Evolutionary conservation across 2,797 vertebrate genomes (phyloP).

Genomic region (Margarornis squamiger): DNA sequence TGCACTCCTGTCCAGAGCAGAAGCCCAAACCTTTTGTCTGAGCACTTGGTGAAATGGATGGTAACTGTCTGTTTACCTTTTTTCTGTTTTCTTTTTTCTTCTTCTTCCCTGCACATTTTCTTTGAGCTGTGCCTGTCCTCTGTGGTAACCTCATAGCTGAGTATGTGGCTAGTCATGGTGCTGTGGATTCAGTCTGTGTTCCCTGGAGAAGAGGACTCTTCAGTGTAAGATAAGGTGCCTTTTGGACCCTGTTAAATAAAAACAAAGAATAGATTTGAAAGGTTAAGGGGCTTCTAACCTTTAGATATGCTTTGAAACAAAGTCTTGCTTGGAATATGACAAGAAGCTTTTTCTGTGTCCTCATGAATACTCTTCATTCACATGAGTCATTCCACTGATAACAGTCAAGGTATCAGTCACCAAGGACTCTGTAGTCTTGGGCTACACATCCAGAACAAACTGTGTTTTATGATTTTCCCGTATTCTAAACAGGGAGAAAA

Average conservation of each 20-base stretch:
- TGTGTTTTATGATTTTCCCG: background rate
- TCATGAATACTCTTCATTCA: background rate
- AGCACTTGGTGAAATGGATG: background rate
- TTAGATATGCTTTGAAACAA: background rate
- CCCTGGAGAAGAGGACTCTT: background rate
- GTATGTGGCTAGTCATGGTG: accelerated
- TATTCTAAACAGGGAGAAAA: background rate
- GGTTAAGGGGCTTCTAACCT: background rate
- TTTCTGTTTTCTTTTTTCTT: background rate
- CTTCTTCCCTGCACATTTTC: background rate
- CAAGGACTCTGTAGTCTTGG: background rate
- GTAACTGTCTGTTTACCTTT: background rate
- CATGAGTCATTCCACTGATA: background rate
- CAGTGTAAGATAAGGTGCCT: background rate
- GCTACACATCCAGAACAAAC: background rate
- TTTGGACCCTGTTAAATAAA: background rate
- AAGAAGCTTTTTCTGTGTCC: background rate
- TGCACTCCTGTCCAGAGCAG: background rate
- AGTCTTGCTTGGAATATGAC: background rate
- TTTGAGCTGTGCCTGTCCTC: background rate
- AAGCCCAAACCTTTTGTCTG: background rate
- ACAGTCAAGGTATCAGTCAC: background rate
- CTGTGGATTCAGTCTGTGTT: background rate
- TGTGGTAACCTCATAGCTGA: background rate
- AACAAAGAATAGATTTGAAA: background rate